Evolutionary conservation across 2,888 invertebrate genomes (phyloP), one percentile per base, ranked within the genome.

Genomic region (Cheilosia soror): DNA sequence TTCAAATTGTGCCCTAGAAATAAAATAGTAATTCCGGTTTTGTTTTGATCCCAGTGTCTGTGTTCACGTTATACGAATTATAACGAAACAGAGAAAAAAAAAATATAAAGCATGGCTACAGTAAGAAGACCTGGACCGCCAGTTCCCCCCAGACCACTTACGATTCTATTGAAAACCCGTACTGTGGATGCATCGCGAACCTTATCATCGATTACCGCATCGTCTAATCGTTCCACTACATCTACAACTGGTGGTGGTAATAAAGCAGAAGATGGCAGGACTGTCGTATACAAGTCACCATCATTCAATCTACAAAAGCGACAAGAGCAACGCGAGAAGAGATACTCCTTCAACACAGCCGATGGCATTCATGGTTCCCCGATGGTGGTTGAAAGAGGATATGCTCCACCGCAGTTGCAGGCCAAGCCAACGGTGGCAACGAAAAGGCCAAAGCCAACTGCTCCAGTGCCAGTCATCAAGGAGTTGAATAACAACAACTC

Each of bases 71-170:
- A n/a, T 5, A 57, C 49, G 73, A 73, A 76, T 42, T 20, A 71
- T 53, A 37, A 37, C 9, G 4, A 76, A 27, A 51, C 71, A 58
- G 77, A 62, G 72, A 27, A 51, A 27, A n/a, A 11, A 40, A 15
- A 57, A 0, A 3, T 44, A 58, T 40, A 78, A 68, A 79, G 44
- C 42, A 93, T 94, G 93, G 93, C 94, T 89, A 93, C 93, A 84
- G 88, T 90, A 90, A 94, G 93, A 88, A 94, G 94, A 91, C 92
- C 94, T 88, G 94, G 94, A 86, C 96, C 96, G 88, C 96, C 96
- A 89, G 96, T 96, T 88, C 96, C 96, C 77, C 96, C 96, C 88
- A 93, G 96, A 89, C 96, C 96, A 76, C 95, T 95, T 91, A 94
- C 95, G 90, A 95, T 96, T 73, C 93, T 96, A 87, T 95, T 96